Base-by-base conservation (phyloP, 2,888 invertebrate species). In the Rotaria magnacalcarata region DNA sequence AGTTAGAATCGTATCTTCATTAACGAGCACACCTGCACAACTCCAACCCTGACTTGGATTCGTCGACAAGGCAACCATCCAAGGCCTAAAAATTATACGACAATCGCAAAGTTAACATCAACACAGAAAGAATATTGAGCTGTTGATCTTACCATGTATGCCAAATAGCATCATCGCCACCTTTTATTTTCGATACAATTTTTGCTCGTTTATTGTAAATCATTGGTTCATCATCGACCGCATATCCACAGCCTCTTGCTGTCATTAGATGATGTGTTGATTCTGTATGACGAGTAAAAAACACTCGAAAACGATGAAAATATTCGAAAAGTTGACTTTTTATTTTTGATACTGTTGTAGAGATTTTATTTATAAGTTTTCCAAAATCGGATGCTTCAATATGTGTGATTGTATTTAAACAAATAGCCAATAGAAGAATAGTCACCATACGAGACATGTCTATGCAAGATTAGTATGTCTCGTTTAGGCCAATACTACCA, bases 1-100 rank as follows among this genome's bases (percentile, higher is more conserved):
- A 11, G 80, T 80, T 47, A 80, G n/a, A 19, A 80, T 34, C 10
- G 80, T 80, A 80, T 80, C n/a, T 47, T 43, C 47, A 47, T 80
- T 80, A 10, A 80, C 19, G n/a, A 80, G 80, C 24, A 80, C 80
- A 80, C 80, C 80, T 24, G 80, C 80, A 47, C 80, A 80, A n/a
- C 47, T 80, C 80, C 80, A 80, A n/a, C 80, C 47, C 4, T 47
- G 80, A 47, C 80, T 47, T 19, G 80, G 80, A 47, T 34, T 80
- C 24, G 80, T 47, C 24, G 47, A 80, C 5, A 80, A n/a, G n/a
- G 80, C 41, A 41, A 80, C 80, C 80, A 80, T 80, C 80, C 80
- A 80, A 19, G 80, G 80, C 80, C 80, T 80, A 3, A 34, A 34
- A 34, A 34, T 34, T 34, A 34, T 34, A 2, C 34, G 34, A 34